Evolutionary conservation across 2,797 vertebrate genomes (phyloP).

Genomic region (Anguilla marmorata): DNA sequence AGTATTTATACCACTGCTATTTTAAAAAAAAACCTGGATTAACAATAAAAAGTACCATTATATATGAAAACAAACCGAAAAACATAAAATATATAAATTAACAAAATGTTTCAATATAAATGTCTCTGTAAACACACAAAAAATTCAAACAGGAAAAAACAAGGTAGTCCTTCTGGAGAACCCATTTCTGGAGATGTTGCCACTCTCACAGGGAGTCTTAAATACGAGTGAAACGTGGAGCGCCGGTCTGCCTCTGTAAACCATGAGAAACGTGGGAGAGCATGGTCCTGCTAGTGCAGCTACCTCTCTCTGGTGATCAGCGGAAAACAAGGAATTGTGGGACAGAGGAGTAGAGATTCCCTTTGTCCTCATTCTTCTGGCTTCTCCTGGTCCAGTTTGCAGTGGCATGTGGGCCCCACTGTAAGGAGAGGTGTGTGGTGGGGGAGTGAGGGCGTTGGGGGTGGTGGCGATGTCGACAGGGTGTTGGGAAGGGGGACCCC

Average conservation of each 20-base stretch:
- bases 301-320: conserved; percentile 8
- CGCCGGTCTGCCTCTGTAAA: not conserved
- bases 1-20: conserved; percentile 4
- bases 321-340: conserved; percentile 23
- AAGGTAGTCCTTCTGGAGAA: conserved; percentile 32
- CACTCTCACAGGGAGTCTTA: conserved; percentile 42
- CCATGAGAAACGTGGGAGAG: not conserved
- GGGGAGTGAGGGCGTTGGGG: not conserved
- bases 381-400: conserved; percentile 25
- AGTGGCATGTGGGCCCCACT: not conserved
- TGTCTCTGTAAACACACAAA: conserved; percentile 72
- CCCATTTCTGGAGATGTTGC: conserved; percentile 31
- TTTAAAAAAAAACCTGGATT: not conserved
- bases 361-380: conserved; percentile 45
- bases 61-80: conserved; percentile 51
- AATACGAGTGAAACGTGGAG: conserved; percentile 17
- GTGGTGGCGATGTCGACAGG: not conserved
- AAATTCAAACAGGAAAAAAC: not conserved
- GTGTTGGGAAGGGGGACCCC: not conserved
- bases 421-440: not conserved
- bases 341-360: conserved; percentile 27
- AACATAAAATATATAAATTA: conserved; percentile 65
- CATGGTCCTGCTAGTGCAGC: not conserved
- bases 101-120: conserved; percentile 59
- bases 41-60: conserved; percentile 36